These are phyloP conservation scores for Sarcophaga bullata DNA, from an alignment of 1,140 invertebrate species.

Conservation along the genomic window DNA sequence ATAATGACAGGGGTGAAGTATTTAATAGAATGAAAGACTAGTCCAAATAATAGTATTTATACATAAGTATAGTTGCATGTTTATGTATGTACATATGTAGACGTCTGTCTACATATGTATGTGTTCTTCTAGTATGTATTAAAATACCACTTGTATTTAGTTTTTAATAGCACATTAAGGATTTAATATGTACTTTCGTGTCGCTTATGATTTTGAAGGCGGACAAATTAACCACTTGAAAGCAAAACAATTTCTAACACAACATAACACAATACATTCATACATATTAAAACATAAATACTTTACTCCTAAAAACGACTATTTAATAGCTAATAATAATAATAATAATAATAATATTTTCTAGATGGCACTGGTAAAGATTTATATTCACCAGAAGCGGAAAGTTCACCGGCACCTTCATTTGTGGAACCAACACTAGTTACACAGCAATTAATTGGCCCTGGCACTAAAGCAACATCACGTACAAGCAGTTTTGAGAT, in stretches of 20 bases:
- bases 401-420: constrained; percentile 69
- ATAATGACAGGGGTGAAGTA: constrained; percentile 11
- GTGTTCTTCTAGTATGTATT: neutral
- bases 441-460: constrained; percentile 49
- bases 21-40: neutral
- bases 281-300: too few relatives aligned
- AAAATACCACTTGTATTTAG: neutral
- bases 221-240: neutral
- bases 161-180: neutral
- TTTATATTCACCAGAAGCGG: constrained; percentile 75
- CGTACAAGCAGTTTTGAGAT: constrained; percentile 90
- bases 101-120: neutral
- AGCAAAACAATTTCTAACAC: too few relatives aligned
- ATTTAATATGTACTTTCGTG: neutral
- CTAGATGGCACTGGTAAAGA: constrained; percentile 70
- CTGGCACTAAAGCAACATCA: constrained; percentile 73
- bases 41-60: too few relatives aligned
- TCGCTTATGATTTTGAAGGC: neutral
- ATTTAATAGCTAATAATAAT: too few relatives aligned
- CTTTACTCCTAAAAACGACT: too few relatives aligned
- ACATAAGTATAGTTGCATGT: too few relatives aligned
- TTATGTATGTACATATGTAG: neutral
- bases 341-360: neutral
- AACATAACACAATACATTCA: neutral
- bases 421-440: constrained; percentile 57